Percentiles rank a stretch among this genome's conserved stretches.
These are phyloP conservation scores for Rhabdornis inornatus DNA, from an alignment of 2,113 vertebrate species.

Conservation along the genomic window DNA sequence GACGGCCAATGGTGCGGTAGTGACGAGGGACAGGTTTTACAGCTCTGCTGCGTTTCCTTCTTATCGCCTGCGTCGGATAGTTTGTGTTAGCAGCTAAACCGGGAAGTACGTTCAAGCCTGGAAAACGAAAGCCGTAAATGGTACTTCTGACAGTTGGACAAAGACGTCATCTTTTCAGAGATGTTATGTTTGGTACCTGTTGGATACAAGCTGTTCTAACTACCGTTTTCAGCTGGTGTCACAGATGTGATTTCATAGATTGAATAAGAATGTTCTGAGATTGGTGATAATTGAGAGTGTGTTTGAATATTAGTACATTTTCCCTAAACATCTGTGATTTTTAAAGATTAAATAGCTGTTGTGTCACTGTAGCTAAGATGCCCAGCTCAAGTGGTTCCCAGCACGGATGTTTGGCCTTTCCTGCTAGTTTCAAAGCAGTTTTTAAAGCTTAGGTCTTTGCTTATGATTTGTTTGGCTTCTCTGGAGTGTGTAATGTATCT, in stretches of 20 bases:
- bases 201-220: not conserved
- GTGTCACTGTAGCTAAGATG: not conserved
- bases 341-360: not conserved
- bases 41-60: not conserved
- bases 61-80: not conserved
- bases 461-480: not conserved
- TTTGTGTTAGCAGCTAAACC: not conserved
- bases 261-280: not conserved
- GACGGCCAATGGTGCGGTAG: not conserved
- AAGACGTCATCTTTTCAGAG: not conserved
- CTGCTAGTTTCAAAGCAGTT: not conserved
- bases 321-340: not conserved
- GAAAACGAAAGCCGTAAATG: not conserved
- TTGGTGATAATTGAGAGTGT: not conserved
- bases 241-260: not conserved
- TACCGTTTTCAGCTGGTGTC: rapidly evolving
- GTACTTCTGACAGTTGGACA: not conserved
- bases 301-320: not conserved
- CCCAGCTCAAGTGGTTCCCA: not conserved
- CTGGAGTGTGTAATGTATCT: not conserved
- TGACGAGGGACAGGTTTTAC: not conserved
- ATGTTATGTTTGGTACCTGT: not conserved
- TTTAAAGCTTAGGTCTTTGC: not conserved
- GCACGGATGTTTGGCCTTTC: not conserved
- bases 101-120: not conserved